These are phyloP conservation scores for Synanthedon tipuliformis DNA, from an alignment of 2,888 invertebrate species.

Conservation along the genomic window DNA sequence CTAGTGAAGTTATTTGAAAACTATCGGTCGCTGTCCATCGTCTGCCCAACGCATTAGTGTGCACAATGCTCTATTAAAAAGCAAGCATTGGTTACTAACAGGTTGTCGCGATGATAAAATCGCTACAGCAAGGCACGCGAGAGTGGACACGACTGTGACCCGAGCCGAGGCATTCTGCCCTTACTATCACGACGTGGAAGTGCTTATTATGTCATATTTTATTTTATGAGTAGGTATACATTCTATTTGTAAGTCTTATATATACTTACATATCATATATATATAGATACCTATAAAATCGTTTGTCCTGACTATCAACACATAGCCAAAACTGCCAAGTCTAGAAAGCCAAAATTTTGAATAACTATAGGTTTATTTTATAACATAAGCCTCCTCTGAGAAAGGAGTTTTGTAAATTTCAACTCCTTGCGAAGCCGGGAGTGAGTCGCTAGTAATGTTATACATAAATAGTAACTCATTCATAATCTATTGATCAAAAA, in stretches of 20 bases:
- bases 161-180: conserved; percentile 23
- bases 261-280: neutral
- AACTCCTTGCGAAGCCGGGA: no score
- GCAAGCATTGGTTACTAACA: conserved; percentile 19
- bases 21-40: neutral
- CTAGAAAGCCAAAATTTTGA: no score
- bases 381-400: no score
- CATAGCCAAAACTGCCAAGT: no score
- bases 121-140: conserved; percentile 21
- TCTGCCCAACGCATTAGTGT: neutral
- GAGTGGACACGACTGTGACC: conserved; percentile 26
- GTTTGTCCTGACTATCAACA: no score
- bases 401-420: no score
- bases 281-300: no score
- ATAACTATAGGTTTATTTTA: no score
- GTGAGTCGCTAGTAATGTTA: no score
- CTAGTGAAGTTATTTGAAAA: neutral
- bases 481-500: no score
- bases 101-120: conserved; percentile 34
- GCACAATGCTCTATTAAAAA: conserved; percentile 13
- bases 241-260: conserved; percentile 9
- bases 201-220: conserved; percentile 20
- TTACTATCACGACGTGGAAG: conserved; percentile 23
- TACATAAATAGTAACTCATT: no score
- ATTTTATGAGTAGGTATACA: conserved; percentile 10